Evolutionary conservation across 2,888 invertebrate genomes (phyloP).

Genomic region (Phania funesta): DNA sequence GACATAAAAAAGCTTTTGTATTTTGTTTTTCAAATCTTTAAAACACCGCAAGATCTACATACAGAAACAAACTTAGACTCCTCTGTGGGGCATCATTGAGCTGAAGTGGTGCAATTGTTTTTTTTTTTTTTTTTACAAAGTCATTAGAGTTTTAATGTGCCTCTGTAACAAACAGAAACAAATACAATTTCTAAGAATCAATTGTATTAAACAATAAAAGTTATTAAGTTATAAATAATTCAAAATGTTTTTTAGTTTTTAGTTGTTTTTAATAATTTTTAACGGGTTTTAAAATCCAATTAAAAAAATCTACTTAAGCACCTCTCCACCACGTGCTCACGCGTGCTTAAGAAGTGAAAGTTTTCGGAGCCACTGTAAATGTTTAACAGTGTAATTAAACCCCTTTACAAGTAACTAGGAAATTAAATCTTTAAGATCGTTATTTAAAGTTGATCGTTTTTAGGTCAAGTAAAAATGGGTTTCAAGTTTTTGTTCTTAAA

Average conservation of each 20-base stretch:
- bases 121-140: constrained; percentile 17
- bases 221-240: constrained; percentile 19
- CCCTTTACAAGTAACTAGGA: neutral
- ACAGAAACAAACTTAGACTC: neutral
- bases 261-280: constrained; percentile 26
- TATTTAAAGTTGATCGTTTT: constrained; percentile 25
- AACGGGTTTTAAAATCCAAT: constrained; percentile 8
- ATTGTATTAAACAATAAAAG: neutral
- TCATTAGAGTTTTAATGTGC: constrained; percentile 36
- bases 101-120: constrained; percentile 41
- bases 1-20: constrained; percentile 51
- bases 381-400: constrained; percentile 1
- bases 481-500: neutral
- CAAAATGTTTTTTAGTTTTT: constrained; percentile 4
- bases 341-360: constrained; percentile 63
- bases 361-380: neutral
- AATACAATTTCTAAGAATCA: constrained; percentile 37
- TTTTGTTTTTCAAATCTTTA: neutral
- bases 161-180: constrained; percentile 6
- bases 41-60: neutral
- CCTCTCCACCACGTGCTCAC: constrained; percentile 50
- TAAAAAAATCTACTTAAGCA: neutral
- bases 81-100: constrained; percentile 23
- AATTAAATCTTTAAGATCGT: neutral
- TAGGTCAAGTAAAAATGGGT: constrained; percentile 32